These are phyloP conservation scores for Anabacerthia variegaticeps DNA, from an alignment of 2,797 vertebrate species.

Conservation along the genomic window DNA sequence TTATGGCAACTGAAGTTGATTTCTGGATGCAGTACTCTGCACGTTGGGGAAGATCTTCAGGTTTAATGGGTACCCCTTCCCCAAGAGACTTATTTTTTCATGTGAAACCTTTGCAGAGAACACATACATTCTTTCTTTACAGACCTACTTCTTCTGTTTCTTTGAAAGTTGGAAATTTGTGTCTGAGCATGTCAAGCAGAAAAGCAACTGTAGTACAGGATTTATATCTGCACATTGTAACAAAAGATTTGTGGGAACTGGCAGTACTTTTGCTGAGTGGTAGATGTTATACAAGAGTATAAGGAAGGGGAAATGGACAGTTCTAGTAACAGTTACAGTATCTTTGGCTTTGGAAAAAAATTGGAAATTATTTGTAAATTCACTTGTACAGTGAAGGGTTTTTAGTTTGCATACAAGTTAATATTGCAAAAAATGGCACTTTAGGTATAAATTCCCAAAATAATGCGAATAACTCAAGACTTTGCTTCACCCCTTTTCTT, in stretches of 20 bases:
- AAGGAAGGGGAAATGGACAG: neutral
- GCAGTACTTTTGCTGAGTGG: neutral
- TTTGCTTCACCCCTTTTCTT: neutral
- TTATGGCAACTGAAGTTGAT: constrained; percentile 28
- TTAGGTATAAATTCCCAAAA: neutral
- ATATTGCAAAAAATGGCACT: neutral
- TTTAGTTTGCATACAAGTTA: neutral
- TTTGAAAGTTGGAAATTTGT: neutral
- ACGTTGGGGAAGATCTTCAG: neutral
- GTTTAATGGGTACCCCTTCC: neutral
- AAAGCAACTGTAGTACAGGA: neutral
- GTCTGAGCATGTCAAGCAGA: neutral
- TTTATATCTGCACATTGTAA: neutral
- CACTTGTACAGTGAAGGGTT: fast-evolving
- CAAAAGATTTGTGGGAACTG: neutral
- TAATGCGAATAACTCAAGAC: neutral
- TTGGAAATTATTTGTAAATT: neutral
- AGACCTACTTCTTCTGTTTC: neutral
- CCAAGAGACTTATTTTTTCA: neutral
- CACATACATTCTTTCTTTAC: neutral
- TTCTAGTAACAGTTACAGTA: neutral
- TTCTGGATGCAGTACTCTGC: constrained; percentile 6
- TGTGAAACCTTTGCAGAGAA: neutral
- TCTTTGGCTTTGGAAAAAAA: neutral
- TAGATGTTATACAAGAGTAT: neutral